Evolutionary conservation across 2,888 invertebrate genomes (phyloP).

Genomic region (Dicyrtoma fusca): DNA sequence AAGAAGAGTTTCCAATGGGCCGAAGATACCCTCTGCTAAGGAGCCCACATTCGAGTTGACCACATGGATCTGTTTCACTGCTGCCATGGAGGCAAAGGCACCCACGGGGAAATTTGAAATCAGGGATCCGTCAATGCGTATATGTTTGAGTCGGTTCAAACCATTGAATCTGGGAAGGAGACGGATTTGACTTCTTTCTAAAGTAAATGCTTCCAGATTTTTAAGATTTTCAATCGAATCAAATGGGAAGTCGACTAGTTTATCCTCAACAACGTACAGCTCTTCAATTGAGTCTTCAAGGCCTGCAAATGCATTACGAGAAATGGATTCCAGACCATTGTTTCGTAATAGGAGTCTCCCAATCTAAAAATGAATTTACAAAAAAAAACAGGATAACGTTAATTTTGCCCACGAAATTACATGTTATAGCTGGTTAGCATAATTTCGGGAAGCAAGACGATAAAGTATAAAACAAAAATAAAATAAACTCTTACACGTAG

Average conservation of each 20-base stretch:
- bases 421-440: no score
- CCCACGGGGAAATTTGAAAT: conserved; percentile 62
- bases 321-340: conserved; percentile 79
- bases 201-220: conserved; percentile 79
- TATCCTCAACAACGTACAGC: conserved; percentile 82
- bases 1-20: conserved; percentile 69
- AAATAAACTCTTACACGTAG: conserved; percentile 65
- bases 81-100: conserved; percentile 54
- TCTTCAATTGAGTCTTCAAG: conserved; percentile 78
- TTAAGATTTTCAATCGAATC: conserved; percentile 76
- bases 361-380: conserved; percentile 42
- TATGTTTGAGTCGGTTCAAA: conserved; percentile 72
- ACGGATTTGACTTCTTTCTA: conserved; percentile 74
- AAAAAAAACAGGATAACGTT: no score
- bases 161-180: conserved; percentile 74
- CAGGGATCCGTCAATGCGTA: conserved; percentile 69
- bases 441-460: no score
- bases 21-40: conserved; percentile 74
- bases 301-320: conserved; percentile 78
- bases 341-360: conserved; percentile 77
- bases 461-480: no score
- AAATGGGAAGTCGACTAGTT: conserved; percentile 74
- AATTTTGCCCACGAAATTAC: no score
- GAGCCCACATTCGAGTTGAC: conserved; percentile 65
- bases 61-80: conserved; percentile 59